Percentiles rank a stretch among this genome's conserved stretches.
phyloP scores from a whole-genome alignment of 2,888 invertebrate species.

The Sarcophaga carnaria region DNA sequence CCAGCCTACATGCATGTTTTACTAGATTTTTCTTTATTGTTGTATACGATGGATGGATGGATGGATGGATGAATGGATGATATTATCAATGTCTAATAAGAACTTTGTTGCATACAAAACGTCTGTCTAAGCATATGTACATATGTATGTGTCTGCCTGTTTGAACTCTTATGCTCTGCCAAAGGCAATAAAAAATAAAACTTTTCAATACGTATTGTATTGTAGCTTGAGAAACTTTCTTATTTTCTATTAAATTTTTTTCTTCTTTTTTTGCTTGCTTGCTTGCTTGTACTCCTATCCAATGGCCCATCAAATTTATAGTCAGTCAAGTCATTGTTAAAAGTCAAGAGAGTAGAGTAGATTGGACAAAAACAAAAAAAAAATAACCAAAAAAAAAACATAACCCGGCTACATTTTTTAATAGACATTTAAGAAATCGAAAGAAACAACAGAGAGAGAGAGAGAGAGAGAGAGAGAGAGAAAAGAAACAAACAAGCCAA shows the following conservation, averaged over 20 bases:
- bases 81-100: slow-evolving; percentile 68
- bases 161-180: background rate
- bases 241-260: slow-evolving; percentile 34
- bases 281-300: slow-evolving; percentile 21
- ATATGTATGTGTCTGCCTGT: background rate
- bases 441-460: background rate
- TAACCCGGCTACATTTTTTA: slow-evolving; percentile 27
- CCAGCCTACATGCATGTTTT: slow-evolving; percentile 53
- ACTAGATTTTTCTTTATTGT: background rate
- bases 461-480: background rate
- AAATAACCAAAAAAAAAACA: too few relatives aligned
- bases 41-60: background rate
- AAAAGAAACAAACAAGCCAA: background rate
- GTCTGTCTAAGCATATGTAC: slow-evolving; percentile 3
- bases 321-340: slow-evolving; percentile 40
- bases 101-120: slow-evolving; percentile 53
- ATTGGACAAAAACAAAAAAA: background rate
- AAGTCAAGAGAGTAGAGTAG: background rate
- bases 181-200: background rate
- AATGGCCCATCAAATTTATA: slow-evolving; percentile 56
- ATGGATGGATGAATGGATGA: slow-evolving; percentile 31
- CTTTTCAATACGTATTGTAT: background rate
- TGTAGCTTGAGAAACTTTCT: slow-evolving; percentile 58
- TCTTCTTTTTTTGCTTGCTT: slow-evolving; percentile 28
- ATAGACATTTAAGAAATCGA: slow-evolving; percentile 45